phyloP scores from a whole-genome alignment of 2,888 invertebrate species.

The Aspidapion aeneum region DNA sequence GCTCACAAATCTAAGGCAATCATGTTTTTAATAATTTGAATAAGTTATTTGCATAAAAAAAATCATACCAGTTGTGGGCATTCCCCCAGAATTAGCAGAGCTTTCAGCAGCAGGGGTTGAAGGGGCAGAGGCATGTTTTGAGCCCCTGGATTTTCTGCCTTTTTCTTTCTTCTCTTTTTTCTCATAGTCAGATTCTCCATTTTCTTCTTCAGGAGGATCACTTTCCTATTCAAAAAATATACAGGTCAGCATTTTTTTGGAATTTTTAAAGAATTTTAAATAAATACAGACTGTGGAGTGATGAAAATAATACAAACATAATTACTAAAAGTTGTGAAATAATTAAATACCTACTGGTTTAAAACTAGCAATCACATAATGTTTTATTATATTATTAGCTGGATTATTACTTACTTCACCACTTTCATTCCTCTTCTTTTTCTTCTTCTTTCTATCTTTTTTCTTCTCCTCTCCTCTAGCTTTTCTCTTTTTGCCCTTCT shows the following conservation, averaged over 20 bases:
- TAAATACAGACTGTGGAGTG: neutral
- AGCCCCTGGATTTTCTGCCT: constrained; percentile 56
- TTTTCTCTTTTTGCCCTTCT: constrained; percentile 93
- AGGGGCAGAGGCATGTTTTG: constrained; percentile 46
- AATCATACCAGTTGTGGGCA: neutral
- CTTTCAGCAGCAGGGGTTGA: constrained; percentile 48
- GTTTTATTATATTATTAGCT: neutral
- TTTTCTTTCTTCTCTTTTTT: constrained; percentile 56
- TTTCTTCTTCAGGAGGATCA: constrained; percentile 65
- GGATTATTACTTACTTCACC: constrained; percentile 58
- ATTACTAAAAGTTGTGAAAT: no score
- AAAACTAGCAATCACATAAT: no score
- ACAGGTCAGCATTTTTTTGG: no score
- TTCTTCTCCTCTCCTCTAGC: constrained; percentile 86
- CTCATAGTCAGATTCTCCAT: constrained; percentile 73
- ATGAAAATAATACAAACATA: no score
- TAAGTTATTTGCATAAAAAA: no score
- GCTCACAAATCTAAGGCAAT: no score
- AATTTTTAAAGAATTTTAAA: constrained; percentile 1
- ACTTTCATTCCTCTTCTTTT: constrained; percentile 91
- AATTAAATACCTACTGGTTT: neutral
- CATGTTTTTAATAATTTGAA: no score
- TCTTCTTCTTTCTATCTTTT: constrained; percentile 92
- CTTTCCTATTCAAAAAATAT: constrained; percentile 58
- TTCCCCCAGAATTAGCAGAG: constrained; percentile 39